These are phyloP conservation scores for Copidosoma floridanum DNA, from an alignment of 1,140 invertebrate genomes.

Conservation along the genomic window DNA sequence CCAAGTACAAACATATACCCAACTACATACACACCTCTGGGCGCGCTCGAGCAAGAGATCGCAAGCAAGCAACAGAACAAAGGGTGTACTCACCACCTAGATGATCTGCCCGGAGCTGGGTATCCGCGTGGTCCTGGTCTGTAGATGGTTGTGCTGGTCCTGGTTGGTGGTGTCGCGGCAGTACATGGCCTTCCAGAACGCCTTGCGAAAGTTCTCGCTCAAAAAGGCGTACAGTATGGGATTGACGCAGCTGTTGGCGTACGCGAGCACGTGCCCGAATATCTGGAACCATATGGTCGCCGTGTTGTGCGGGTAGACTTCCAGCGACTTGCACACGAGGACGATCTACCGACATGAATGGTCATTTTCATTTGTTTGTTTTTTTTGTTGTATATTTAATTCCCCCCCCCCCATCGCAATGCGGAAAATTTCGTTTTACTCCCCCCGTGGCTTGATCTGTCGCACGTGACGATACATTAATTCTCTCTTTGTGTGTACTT, in stretches of 20 bases:
- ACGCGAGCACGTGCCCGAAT: constrained; percentile 86
- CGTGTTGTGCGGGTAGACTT: constrained; percentile 65
- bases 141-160: constrained; percentile 38
- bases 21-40: background rate
- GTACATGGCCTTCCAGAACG: constrained; percentile 71
- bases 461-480: too few species aligned
- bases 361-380: too few species aligned
- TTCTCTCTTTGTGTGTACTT: too few species aligned
- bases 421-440: too few species aligned
- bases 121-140: constrained; percentile 49
- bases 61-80: background rate
- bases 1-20: background rate
- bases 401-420: too few species aligned
- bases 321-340: constrained; percentile 74
- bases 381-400: too few species aligned
- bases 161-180: constrained; percentile 46
- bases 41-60: too few species aligned
- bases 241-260: constrained; percentile 93
- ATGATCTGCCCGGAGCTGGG: constrained; percentile 49
- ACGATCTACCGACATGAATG: too few species aligned
- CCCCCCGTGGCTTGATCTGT: too few species aligned
- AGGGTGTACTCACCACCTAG: constrained; percentile 46
- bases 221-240: constrained; percentile 93
- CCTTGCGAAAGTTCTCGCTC: constrained; percentile 83
- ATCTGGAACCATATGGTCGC: constrained; percentile 76